Base-by-base conservation (phyloP, 2,113 vertebrate species). In the Trogon surrucura region DNA sequence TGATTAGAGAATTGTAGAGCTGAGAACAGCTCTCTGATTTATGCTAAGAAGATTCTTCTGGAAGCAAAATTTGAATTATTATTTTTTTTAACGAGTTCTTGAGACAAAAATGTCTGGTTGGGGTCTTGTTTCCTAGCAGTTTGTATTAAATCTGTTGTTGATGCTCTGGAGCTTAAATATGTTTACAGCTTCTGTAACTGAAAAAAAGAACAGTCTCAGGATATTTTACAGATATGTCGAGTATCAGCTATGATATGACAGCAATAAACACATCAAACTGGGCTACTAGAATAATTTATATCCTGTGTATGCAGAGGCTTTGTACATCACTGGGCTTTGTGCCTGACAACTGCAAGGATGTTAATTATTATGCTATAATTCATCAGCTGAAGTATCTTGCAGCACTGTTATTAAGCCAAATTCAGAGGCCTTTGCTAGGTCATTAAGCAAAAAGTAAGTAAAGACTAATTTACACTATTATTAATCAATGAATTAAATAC, bases 321-420 rank as follows among this genome's bases (percentile, higher is more conserved):
- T 85, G 80, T 90, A 83, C 61, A 86, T 95, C 60, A 22, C 80
- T 84, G 90, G 89, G 80, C 88, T 47, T 92, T 87, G 83, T 94
- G 92, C 88, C 93, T 96, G 85, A 89, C 77, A 94, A 81, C 85
- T 86, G 85, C 65, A 88, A 96, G 83, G 80, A 71, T 94, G 88
- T 93, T 95, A 96, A 96, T 97, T 93, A 90, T 96, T 95, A 81
- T 64, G 66, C 64, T 74, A 30, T 95, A 96, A 95, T 86, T 95
- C 83, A 97, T 91, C 70, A 90, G 72, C 45, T 92, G 85, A 80
- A 89, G 90, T 77, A 86, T 90, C 90, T 95, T 94, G 88, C 80
- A 89, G 90, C 30, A 67, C 75, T 84, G 83, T 72, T 94, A 70
- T 78, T 91, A 93, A 92, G 83, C 80, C 86, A 95, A 47, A 95